Conservation (phyloP, 2,797 vertebrate species). For the Remorina albescens region DNA sequence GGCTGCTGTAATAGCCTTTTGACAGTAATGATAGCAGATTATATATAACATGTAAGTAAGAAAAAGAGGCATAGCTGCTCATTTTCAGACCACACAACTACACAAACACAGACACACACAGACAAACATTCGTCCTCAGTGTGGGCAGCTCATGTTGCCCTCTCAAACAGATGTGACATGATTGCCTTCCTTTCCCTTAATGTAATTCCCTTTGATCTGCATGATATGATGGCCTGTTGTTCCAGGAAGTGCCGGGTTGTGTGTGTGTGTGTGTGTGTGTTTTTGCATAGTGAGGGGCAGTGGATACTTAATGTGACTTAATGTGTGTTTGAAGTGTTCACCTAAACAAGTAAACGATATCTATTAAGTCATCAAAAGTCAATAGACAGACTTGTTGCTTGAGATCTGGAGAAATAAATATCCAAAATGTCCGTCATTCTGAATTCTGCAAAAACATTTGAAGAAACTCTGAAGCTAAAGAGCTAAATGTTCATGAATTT, state of each 20-base stretch:
- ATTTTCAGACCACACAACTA: constrained; percentile 15
- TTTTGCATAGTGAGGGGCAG: neutral
- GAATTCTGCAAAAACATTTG: too few relatives aligned
- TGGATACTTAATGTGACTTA: too few relatives aligned
- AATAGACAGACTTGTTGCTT: too few relatives aligned
- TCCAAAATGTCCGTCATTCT: too few relatives aligned
- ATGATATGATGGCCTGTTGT: constrained; percentile 52
- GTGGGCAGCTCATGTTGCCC: constrained; percentile 54
- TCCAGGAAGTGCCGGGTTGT: constrained; percentile 57
- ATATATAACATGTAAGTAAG: constrained; percentile 28
- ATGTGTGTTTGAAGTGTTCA: too few relatives aligned
- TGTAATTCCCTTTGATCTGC: constrained; percentile 71
- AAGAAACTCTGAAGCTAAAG: too few relatives aligned
- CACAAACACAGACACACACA: constrained; percentile 25
- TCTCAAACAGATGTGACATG: constrained; percentile 62
- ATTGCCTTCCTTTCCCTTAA: constrained; percentile 64
- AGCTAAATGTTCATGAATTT: neutral
- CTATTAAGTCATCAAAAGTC: too few relatives aligned
- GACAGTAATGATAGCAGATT: constrained; percentile 49
- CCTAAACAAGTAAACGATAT: too few relatives aligned
- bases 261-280: constrained; percentile 19
- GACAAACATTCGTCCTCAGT: constrained; percentile 5
- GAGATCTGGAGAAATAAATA: too few relatives aligned
- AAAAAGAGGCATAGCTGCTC: constrained; percentile 25
- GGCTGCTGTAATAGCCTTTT: constrained; percentile 41